Evolutionary conservation across 2,113 vertebrate genomes (phyloP).

Genomic region (Bombycilla garrulus): DNA sequence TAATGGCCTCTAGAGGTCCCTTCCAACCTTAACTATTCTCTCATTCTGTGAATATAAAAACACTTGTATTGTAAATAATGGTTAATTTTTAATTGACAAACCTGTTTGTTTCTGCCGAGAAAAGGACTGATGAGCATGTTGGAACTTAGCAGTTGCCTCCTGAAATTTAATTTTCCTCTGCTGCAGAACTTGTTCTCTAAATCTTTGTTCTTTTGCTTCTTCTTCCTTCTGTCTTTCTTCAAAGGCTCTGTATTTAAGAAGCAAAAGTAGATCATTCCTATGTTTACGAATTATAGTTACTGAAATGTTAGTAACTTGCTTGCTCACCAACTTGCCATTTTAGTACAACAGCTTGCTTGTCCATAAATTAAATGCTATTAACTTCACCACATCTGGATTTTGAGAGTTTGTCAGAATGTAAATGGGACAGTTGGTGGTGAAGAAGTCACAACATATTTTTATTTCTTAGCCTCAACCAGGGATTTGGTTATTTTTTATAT

Average conservation of each 20-base stretch:
- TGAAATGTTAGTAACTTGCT: not conserved
- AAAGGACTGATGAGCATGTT: constrained; percentile 77
- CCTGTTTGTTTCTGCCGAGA: constrained; percentile 78
- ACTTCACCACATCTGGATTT: not conserved
- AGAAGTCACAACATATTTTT: not conserved
- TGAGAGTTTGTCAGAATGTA: not conserved
- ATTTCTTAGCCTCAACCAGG: not conserved
- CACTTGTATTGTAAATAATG: not conserved
- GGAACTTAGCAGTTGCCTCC: constrained; percentile 90
- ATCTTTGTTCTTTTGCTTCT: constrained; percentile 80
- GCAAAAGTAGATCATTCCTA: not conserved
- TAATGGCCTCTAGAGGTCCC: not conserved
- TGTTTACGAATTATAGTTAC: not conserved
- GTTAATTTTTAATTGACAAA: constrained; percentile 49
- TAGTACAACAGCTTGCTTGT: not conserved
- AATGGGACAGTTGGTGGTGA: not conserved
- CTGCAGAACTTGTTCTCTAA: constrained; percentile 83
- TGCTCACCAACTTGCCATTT: not conserved
- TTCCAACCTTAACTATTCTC: not conserved
- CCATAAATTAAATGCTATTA: not conserved
- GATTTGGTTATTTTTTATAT: not conserved
- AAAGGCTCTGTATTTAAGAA: constrained; percentile 78
- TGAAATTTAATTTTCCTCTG: constrained; percentile 83
- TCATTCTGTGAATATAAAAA: not conserved
- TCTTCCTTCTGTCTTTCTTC: constrained; percentile 81